phyloP scores from a whole-genome alignment of 2,888 invertebrate species.

The Drosophila suboccidentalis region DNA sequence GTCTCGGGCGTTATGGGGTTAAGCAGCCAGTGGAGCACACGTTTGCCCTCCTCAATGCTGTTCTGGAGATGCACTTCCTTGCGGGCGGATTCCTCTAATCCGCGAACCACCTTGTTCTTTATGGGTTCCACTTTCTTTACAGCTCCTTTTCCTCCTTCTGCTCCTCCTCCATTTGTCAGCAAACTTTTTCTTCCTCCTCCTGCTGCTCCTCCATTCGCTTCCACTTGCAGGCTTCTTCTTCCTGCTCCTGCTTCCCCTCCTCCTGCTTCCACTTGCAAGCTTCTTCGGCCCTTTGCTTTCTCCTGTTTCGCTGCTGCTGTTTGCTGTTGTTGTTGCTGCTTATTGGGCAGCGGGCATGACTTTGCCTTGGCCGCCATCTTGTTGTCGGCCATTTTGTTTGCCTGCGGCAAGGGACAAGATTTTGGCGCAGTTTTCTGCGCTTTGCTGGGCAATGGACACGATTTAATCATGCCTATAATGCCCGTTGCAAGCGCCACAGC shows the following conservation, averaged over 20 bases:
- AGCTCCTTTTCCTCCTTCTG: too few relatives aligned
- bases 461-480: constrained; percentile 2
- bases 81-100: too few relatives aligned
- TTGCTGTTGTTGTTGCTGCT: background rate
- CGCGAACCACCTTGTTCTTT: too few relatives aligned
- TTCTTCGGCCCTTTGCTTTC: background rate
- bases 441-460: constrained; percentile 30
- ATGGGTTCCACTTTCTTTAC: too few relatives aligned
- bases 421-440: background rate
- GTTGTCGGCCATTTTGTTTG: constrained; percentile 22
- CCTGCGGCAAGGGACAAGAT: background rate
- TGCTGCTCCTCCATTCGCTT: background rate
- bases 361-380: constrained; percentile 19
- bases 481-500: background rate
- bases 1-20: constrained; percentile 88
- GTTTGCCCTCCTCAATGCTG: constrained; percentile 88
- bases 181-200: background rate
- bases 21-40: constrained; percentile 91
- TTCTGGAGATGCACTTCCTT: constrained; percentile 70
- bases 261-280: background rate
- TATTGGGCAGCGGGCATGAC: constrained; percentile 2
- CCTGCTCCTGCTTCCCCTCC: background rate
- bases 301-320: background rate
- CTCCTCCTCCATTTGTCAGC: too few relatives aligned
- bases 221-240: background rate